phyloP scores from a whole-genome alignment of 1,140 invertebrate species.

The Agraylea sexmaculata region DNA sequence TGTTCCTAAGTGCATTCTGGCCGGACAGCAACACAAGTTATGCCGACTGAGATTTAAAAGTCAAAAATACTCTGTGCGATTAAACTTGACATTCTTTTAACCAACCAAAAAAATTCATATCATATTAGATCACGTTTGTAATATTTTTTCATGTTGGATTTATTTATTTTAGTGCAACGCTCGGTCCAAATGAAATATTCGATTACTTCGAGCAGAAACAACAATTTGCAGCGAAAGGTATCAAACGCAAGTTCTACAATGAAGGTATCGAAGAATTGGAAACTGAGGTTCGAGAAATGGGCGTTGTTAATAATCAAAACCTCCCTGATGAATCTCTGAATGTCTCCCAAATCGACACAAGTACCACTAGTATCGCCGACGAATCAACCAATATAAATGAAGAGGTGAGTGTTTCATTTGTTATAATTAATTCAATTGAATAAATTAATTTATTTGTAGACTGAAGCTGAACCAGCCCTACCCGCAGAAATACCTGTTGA shows the following conservation, averaged over 20 bases:
- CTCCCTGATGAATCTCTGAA: background rate
- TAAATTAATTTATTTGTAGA: conserved; percentile 7
- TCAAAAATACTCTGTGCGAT: conserved; percentile 9
- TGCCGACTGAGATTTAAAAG: conserved; percentile 11
- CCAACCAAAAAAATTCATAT: background rate
- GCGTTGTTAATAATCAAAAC: conserved; percentile 7
- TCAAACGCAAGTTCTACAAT: conserved; percentile 36
- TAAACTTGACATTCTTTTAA: conserved; percentile 11
- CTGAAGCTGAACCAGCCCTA: conserved; percentile 1
- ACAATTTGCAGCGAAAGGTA: conserved; percentile 34
- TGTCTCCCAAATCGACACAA: background rate
- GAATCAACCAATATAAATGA: conserved; percentile 1
- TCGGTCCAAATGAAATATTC: conserved; percentile 38
- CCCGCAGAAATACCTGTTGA: background rate
- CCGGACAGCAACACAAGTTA: conserved; percentile 9
- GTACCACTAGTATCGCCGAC: background rate
- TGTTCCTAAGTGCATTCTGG: too few relatives aligned
- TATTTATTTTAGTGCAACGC: conserved; percentile 30
- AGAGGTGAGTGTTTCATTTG: background rate
- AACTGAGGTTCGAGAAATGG: conserved; percentile 37
- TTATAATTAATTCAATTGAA: background rate
- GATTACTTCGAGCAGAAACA: conserved; percentile 39
- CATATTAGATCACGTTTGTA: background rate
- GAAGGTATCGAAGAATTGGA: conserved; percentile 38
- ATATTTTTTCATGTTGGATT: background rate